Percentiles rank a stretch among this genome's conserved stretches.
These are phyloP conservation scores for Protodeltote pygarga DNA, from an alignment of 2,888 invertebrate species.

Conservation along the genomic window DNA sequence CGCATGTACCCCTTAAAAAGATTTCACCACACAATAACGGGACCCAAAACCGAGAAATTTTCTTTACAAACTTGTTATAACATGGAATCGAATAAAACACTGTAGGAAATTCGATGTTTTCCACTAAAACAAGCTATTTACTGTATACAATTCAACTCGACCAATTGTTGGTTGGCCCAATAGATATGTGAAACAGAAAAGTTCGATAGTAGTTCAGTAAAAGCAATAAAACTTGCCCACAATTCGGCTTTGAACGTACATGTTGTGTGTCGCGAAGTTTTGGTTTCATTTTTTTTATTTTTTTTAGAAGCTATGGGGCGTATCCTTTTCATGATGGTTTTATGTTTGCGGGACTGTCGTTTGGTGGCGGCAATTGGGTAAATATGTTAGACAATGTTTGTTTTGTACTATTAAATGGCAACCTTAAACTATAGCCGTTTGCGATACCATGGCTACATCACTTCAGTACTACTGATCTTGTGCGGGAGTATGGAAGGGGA, in stretches of 20 bases:
- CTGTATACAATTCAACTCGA: conserved; percentile 73
- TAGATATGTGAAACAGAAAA: conserved; percentile 76
- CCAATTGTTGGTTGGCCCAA: conserved; percentile 68
- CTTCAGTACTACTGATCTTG: too few relatives aligned
- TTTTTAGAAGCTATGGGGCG: conserved; percentile 25
- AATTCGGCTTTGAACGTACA: conserved; percentile 66
- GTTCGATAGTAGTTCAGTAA: conserved; percentile 68
- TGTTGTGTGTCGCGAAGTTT: conserved; percentile 51
- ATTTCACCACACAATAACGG: conserved; percentile 45
- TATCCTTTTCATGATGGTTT: conserved; percentile 28
- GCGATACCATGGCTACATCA: too few relatives aligned
- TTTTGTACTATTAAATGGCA: too few relatives aligned
- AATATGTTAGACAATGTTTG: conserved; percentile 11
- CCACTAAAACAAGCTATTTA: conserved; percentile 77
- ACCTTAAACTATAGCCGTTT: too few relatives aligned
- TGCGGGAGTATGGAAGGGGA: too few relatives aligned
- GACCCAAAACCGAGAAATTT: conserved; percentile 57
- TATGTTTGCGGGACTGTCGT: conserved; percentile 14
- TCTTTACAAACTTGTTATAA: conserved; percentile 73
- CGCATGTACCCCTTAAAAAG: conserved; percentile 43
- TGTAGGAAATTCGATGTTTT: conserved; percentile 69
- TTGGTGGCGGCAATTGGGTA: conserved; percentile 5
- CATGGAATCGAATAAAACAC: conserved; percentile 75
- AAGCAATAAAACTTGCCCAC: conserved; percentile 78
- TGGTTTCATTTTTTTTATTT: conserved; percentile 37